Percentiles rank a stretch among this genome's conserved stretches.
Conservation (phyloP, 2,113 vertebrate genomes). For the Felis chaus region DNA sequence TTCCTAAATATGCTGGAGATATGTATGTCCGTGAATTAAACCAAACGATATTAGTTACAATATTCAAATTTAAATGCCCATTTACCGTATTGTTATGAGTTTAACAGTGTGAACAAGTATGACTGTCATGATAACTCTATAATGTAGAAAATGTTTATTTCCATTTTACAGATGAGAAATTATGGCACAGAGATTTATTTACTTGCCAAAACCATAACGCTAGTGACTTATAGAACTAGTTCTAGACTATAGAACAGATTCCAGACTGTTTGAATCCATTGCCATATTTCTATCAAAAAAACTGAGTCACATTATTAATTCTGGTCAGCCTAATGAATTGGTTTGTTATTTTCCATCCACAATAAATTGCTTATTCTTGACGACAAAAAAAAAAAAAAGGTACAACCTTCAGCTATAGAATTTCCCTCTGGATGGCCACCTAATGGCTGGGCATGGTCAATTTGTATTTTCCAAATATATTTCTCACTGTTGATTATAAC, state of each 20-base stretch:
- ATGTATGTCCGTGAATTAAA: neutral
- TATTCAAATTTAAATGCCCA: neutral
- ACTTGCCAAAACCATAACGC: neutral
- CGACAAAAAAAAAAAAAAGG: neutral
- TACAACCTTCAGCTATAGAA: neutral
- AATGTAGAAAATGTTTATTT: neutral
- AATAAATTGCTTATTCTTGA: neutral
- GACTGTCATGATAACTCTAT: neutral
- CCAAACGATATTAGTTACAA: neutral
- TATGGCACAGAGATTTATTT: neutral
- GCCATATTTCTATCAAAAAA: neutral
- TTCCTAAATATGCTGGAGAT: neutral
- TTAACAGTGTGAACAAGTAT: neutral
- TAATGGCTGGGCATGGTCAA: neutral
- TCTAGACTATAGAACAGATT: neutral
- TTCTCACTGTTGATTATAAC: neutral
- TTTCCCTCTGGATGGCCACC: neutral
- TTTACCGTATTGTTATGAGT: neutral
- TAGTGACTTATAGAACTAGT: neutral
- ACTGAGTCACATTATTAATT: neutral
- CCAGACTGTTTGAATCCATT: neutral
- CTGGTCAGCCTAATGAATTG: neutral
- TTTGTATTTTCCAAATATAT: neutral
- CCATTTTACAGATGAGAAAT: neutral
- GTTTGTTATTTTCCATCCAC: neutral